A percentile compares a stretch with the other conserved stretches of the same genome.
Conservation (phyloP, 2,888 invertebrate genomes). For the Acanthoscelides obtectus region DNA sequence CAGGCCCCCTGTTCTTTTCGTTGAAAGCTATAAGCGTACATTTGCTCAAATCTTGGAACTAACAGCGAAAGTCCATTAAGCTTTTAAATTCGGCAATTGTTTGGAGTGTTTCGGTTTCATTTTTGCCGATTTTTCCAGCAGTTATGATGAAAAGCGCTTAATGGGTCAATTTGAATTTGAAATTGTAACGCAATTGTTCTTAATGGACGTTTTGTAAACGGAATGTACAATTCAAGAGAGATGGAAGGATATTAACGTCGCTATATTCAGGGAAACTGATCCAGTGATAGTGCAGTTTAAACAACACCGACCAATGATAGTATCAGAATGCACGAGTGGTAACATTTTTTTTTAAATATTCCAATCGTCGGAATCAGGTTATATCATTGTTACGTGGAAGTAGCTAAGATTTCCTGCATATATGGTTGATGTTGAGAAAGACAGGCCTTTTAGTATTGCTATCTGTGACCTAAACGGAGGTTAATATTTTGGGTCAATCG, state of each 20-base stretch:
- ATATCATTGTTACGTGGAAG: too few relatives aligned
- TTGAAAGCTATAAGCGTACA: not conserved
- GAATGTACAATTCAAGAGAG: not conserved
- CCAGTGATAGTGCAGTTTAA: too few relatives aligned
- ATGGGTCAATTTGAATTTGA: not conserved
- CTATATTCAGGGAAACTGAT: not conserved
- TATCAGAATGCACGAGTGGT: too few relatives aligned
- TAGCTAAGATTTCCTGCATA: too few relatives aligned
- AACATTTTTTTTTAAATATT: too few relatives aligned
- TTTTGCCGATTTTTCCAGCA: not conserved
- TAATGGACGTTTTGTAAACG: not conserved
- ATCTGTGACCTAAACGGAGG: too few relatives aligned
- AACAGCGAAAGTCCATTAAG: slow-evolving; percentile 18
- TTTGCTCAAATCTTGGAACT: slow-evolving; percentile 12
- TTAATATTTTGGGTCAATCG: too few relatives aligned
- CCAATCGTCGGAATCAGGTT: too few relatives aligned
- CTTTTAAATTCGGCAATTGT: slow-evolving; percentile 16
- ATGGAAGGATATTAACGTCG: not conserved
- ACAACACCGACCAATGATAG: too few relatives aligned
- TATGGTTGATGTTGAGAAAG: too few relatives aligned
- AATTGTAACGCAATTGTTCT: not conserved
- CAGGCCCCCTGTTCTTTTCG: too few relatives aligned
- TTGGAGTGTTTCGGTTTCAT: not conserved
- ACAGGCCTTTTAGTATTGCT: too few relatives aligned
- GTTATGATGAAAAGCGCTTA: not conserved